Conservation (phyloP, 2,113 vertebrate species). For the Mormyrus iriodes region DNA sequence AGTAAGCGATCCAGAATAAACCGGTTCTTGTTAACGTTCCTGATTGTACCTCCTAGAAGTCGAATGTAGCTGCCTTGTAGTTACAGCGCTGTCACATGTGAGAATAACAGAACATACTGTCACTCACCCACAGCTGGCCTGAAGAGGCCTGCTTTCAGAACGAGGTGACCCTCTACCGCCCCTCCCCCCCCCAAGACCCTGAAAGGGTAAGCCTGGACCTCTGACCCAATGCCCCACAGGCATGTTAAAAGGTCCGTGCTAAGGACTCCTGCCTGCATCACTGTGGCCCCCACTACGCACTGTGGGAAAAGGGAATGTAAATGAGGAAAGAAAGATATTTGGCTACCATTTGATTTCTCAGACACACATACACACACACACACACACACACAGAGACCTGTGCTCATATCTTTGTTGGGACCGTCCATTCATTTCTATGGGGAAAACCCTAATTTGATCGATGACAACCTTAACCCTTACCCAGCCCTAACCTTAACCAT, state of each 20-base stretch:
- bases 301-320: not conserved
- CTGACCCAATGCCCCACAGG: slow-evolving; percentile 50
- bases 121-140: not conserved
- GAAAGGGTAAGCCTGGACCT: slow-evolving; percentile 31
- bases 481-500: not conserved
- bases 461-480: not conserved
- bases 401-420: not conserved
- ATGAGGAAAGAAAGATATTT: slow-evolving; percentile 25
- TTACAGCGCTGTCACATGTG: not conserved
- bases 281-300: slow-evolving; percentile 6
- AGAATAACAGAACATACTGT: not conserved
- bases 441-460: not conserved
- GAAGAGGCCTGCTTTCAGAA: not conserved
- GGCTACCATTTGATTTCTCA: not conserved
- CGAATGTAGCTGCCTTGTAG: not conserved
- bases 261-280: not conserved
- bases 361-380: not conserved
- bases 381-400: not conserved
- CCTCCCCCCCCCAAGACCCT: not conserved
- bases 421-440: not conserved
- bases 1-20: not conserved
- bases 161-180: not conserved
- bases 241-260: slow-evolving; percentile 40
- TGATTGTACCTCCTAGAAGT: not conserved
- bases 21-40: not conserved